Evolutionary conservation across 2,113 vertebrate genomes (phyloP), one percentile per base, ranked within the genome.

Genomic region (Lophius piscatorius): DNA sequence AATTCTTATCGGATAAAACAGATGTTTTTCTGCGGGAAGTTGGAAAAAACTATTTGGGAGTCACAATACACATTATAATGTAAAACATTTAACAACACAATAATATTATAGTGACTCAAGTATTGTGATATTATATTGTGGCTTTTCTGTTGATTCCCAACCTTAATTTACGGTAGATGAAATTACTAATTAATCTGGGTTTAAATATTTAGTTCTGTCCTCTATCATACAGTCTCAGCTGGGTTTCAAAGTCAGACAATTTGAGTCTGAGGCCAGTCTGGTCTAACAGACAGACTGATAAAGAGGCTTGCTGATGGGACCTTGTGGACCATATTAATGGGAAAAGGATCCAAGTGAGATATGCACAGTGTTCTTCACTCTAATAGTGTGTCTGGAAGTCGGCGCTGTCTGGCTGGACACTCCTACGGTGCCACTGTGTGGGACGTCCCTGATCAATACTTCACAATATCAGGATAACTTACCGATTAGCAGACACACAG

Each of bases 201-300:
- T 44, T 24, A 9, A 54, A 46, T 14, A 9, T 60, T 62, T 42
- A 11, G 23, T 36, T 41, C 16, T 42, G 55, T 69, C 73, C 40
- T 46, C 33, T 31, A 11, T 36, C 21, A 12, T n/a, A 16, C 13
- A 57, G 4, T 31, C 4, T 29, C 28, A 39, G 28, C 28, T 74
- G 39, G 31, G 24, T 39, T 47, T 56, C 9, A 31, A 44, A 48
- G 17, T 22, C 29, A 31, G 5, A 31, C 29, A 31, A 31, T 10
- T 10, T 9, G 46, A 80, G 69, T 62, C 51, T 34, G 49, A 63
- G 61, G 49, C 52, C 47, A 61, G 59, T 58, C 45, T 61, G 47
- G 12, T 74, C 82, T 55, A 68, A 80, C 82, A 59, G n/a, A 83
- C 48, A 46, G 21, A n/a, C 18, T 50, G 58, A 78, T 75, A 81